Evolutionary conservation across 2,797 vertebrate genomes (phyloP).

Genomic region (Sphaeramia orbicularis): DNA sequence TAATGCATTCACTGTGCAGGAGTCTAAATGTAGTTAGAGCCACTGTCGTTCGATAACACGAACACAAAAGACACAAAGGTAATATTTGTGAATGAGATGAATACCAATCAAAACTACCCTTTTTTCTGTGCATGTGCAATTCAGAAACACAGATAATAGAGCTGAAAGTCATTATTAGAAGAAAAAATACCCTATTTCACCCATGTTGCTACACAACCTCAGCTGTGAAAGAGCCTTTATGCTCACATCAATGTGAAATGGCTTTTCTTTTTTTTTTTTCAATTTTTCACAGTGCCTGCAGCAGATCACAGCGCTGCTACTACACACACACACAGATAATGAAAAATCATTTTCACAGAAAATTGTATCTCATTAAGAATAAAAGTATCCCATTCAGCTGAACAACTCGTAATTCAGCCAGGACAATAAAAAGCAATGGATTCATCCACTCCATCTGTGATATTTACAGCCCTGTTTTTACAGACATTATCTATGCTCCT

Average conservation of each 20-base stretch:
- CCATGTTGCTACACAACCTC: not conserved
- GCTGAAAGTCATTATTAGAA: not conserved
- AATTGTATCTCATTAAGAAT: slow-evolving; percentile 17
- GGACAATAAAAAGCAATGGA: not conserved
- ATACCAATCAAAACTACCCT: not conserved
- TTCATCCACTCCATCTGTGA: slow-evolving; percentile 10
- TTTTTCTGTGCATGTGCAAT: not conserved
- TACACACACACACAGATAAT: slow-evolving; percentile 10
- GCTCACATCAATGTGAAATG: slow-evolving; percentile 2
- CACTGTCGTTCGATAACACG: not conserved
- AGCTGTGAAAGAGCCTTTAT: not conserved
- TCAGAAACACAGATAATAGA: not conserved
- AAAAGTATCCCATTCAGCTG: slow-evolving; percentile 6
- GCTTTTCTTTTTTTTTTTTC: slow-evolving; percentile 1
- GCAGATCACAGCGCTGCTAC: not conserved
- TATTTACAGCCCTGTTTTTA: slow-evolving; percentile 13
- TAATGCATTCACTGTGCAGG: not conserved
- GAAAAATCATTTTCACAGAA: slow-evolving; percentile 18
- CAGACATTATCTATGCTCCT: slow-evolving; percentile 20
- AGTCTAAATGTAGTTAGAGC: not conserved
- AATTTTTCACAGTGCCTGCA: slow-evolving; percentile 12
- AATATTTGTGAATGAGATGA: not conserved
- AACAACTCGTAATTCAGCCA: slow-evolving; percentile 2
- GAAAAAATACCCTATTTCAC: not conserved
- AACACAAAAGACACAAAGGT: not conserved